A percentile compares a stretch with the other conserved stretches of the same genome.
These are phyloP conservation scores for Alviniconcha strummeri DNA, from an alignment of 2,888 invertebrate species.

Conservation along the genomic window DNA sequence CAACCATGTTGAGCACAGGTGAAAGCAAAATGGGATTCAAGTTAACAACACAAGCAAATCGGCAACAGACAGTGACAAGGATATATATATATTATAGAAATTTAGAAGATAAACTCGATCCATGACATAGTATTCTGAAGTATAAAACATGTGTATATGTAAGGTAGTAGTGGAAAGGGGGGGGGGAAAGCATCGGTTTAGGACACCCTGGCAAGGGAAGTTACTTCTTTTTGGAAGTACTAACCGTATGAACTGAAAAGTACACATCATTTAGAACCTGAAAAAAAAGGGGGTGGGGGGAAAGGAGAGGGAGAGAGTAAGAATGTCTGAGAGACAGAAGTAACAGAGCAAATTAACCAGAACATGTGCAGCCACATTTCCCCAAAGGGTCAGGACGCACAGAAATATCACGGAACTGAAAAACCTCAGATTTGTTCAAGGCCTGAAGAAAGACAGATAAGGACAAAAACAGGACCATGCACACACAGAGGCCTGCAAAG, in stretches of 20 bases:
- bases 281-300: too few species aligned
- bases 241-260: too few species aligned
- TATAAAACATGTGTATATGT: too few species aligned
- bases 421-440: slow-evolving; percentile 6
- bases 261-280: too few species aligned
- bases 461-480: too few species aligned
- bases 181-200: background rate
- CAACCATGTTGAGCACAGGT: too few species aligned
- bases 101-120: background rate
- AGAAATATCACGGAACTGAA: background rate
- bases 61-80: slow-evolving; percentile 2
- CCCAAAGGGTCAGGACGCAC: too few species aligned
- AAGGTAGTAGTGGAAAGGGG: background rate
- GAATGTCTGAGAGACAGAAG: too few species aligned
- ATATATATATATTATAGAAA: background rate
- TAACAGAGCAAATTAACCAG: background rate
- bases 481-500: too few species aligned
- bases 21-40: background rate
- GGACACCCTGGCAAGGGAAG: background rate
- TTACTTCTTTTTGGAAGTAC: too few species aligned
- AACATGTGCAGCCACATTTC: background rate
- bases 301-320: too few species aligned
- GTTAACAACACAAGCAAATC: slow-evolving; percentile 11
- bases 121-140: background rate
- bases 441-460: background rate